Percentiles rank a stretch among this genome's conserved stretches.
phyloP scores from a whole-genome alignment of 2,888 invertebrate species.

The Diarsia rubi region DNA sequence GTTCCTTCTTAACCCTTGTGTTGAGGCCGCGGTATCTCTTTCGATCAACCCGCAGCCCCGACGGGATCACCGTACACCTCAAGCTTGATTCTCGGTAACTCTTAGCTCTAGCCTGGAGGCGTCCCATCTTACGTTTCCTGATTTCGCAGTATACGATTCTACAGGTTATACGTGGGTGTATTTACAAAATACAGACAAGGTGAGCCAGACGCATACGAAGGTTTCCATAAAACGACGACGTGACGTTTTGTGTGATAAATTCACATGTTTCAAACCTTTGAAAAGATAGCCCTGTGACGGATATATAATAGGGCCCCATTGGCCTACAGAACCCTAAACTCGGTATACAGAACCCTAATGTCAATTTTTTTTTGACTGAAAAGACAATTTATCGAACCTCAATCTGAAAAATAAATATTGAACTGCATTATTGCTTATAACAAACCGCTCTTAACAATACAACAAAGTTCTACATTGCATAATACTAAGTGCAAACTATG shows the following conservation, averaged over 20 bases:
- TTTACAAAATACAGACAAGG: background rate
- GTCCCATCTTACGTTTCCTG: background rate
- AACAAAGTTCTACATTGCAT: constrained; percentile 12
- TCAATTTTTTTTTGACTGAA: too few species aligned
- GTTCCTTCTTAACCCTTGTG: too few species aligned
- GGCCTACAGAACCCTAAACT: background rate
- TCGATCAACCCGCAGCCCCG: too few species aligned
- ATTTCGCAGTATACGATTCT: background rate
- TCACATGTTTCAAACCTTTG: background rate
- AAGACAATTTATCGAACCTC: background rate
- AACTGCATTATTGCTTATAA: constrained; percentile 14
- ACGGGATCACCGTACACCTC: too few species aligned
- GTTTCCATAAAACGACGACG: background rate
- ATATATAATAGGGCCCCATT: background rate
- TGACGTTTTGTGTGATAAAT: too few species aligned
- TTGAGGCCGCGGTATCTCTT: too few species aligned
- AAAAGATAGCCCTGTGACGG: background rate
- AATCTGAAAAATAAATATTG: background rate
- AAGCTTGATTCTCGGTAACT: background rate
- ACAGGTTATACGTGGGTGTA: background rate
- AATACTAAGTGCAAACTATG: constrained; percentile 40
- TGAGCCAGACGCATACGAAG: background rate
- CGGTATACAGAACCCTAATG: background rate
- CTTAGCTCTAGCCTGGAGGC: background rate
- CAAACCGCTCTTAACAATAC: constrained; percentile 15